Percentiles rank a stretch among this genome's conserved stretches.
Conservation (phyloP, 2,888 invertebrate genomes). For the Microctonus aethiopoides region DNA sequence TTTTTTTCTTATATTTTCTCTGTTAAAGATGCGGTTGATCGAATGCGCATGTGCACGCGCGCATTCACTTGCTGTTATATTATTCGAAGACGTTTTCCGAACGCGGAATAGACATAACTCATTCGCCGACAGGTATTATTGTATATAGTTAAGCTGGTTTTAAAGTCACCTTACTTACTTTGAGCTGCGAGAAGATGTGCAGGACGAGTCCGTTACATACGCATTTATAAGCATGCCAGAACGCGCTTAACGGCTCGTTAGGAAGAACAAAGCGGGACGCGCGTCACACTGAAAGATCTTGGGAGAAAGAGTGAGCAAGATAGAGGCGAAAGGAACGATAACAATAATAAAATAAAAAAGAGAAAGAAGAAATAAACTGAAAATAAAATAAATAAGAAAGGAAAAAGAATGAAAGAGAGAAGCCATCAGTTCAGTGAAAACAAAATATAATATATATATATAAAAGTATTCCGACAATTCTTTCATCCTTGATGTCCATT, state of each 20-base stretch:
- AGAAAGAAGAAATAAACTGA: not conserved
- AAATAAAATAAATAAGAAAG: not conserved
- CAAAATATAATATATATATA: slow-evolving; percentile 6
- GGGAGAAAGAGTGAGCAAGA: not conserved
- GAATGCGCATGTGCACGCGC: not conserved
- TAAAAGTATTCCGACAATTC: not conserved
- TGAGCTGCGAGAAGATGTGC: not conserved
- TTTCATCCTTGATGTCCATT: not conserved
- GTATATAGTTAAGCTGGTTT: slow-evolving; percentile 17
- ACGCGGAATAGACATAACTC: slow-evolving; percentile 42
- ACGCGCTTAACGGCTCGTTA: slow-evolving; percentile 40
- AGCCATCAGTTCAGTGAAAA: not conserved
- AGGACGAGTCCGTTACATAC: slow-evolving; percentile 36
- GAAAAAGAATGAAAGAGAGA: not conserved
- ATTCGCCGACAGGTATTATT: slow-evolving; percentile 33
- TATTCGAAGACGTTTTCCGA: slow-evolving; percentile 34
- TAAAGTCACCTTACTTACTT: not conserved
- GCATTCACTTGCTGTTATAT: slow-evolving; percentile 18
- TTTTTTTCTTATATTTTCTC: too few relatives aligned
- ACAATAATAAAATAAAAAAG: not conserved
- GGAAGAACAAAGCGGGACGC: slow-evolving; percentile 39
- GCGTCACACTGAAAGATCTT: slow-evolving; percentile 17
- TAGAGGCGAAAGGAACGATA: not conserved
- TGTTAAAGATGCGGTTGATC: slow-evolving; percentile 12
- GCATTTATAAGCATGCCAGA: slow-evolving; percentile 21